Conservation (phyloP, 2,888 invertebrate genomes). For the Chrysina gloriosa region DNA sequence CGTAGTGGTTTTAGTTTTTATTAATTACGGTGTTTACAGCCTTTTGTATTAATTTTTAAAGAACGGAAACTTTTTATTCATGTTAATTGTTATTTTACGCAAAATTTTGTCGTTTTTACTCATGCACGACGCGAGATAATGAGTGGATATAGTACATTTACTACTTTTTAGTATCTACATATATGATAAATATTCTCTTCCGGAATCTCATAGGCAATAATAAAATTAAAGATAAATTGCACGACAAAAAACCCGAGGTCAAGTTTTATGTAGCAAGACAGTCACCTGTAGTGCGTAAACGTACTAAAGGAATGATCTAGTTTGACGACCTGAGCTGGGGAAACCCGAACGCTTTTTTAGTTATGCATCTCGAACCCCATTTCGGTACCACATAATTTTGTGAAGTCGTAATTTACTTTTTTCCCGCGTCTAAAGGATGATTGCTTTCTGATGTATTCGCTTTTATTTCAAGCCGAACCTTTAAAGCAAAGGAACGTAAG, state of each 20-base stretch:
- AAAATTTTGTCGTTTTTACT: too few species aligned
- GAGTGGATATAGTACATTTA: background rate
- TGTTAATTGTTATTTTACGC: too few species aligned
- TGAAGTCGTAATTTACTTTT: background rate
- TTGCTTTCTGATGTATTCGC: background rate
- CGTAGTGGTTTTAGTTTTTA: too few species aligned
- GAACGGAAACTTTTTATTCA: too few species aligned
- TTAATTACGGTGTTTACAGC: too few species aligned
- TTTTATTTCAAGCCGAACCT: slow-evolving; percentile 1
- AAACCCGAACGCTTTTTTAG: slow-evolving; percentile 2
- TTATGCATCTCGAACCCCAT: background rate
- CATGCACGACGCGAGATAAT: too few species aligned
- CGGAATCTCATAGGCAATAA: background rate
- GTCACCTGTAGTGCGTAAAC: slow-evolving; percentile 18
- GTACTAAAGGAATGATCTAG: background rate
- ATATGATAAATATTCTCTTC: slow-evolving; percentile 3
- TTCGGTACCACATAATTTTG: slow-evolving; percentile 6
- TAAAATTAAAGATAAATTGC: slow-evolving; percentile 7
- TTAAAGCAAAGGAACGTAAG: background rate
- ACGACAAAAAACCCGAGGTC: slow-evolving; percentile 19
- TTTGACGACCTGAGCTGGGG: slow-evolving; percentile 20
- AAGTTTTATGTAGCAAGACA: slow-evolving; percentile 16
- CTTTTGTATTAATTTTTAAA: too few species aligned
- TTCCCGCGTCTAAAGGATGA: background rate
- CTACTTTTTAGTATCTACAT: background rate